Evolutionary conservation across 64 coral and sea anemone genomes (phyloP).

Genomic region (Porites australiensis): DNA sequence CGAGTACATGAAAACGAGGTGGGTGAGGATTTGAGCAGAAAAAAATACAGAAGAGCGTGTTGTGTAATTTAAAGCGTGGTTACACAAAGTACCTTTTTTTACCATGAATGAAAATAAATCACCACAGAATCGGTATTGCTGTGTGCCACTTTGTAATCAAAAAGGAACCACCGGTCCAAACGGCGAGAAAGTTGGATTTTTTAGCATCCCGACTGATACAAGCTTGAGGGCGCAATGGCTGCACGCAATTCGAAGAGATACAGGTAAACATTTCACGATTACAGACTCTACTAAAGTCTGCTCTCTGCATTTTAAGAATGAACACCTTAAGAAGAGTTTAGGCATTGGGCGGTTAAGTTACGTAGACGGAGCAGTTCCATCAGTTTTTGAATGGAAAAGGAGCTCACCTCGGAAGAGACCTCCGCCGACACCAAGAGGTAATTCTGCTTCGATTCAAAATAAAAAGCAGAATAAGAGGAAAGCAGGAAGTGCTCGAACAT

Average conservation of each 20-base stretch:
- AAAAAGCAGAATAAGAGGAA: too few species aligned
- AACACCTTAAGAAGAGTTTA: conserved; percentile 34
- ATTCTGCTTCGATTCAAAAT: too few species aligned
- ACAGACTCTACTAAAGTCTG: conserved; percentile 39
- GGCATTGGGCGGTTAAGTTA: conserved; percentile 39
- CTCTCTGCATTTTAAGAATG: conserved; percentile 31
- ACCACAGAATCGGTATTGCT: conserved; percentile 44
- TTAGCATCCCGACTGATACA: too few species aligned
- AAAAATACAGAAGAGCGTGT: not conserved
- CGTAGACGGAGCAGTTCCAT: conserved; percentile 41
- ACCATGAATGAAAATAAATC: conserved; percentile 31
- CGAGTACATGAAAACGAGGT: too few species aligned
- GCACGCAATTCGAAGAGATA: conserved; percentile 10
- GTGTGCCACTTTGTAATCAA: conserved; percentile 48
- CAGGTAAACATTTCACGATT: conserved; percentile 35
- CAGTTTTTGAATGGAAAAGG: conserved; percentile 29
- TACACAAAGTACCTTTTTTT: not conserved
- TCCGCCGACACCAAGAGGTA: not conserved
- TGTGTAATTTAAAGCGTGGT: not conserved
- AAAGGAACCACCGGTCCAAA: conserved; percentile 37
- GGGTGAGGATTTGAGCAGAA: too few species aligned
- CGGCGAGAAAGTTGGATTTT: conserved; percentile 43
- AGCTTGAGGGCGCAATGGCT: conserved; percentile 19
- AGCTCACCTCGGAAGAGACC: conserved; percentile 50
- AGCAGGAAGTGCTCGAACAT: too few species aligned